phyloP scores from a whole-genome alignment of 1,140 invertebrate genomes.

The Euwallacea fornicatus region DNA sequence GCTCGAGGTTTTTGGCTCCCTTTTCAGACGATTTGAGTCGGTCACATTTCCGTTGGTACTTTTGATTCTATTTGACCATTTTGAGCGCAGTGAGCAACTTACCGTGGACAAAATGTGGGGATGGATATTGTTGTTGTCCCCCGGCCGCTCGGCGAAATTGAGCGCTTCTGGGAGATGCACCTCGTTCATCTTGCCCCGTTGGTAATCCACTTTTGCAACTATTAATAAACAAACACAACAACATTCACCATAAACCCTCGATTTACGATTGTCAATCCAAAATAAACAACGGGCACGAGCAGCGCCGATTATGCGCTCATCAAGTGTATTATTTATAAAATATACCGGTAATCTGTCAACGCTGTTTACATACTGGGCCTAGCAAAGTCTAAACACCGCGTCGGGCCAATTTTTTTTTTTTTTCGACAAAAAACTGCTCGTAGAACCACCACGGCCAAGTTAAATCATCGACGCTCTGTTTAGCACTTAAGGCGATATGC shows the following conservation, averaged over 20 bases:
- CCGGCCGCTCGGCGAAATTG: neutral
- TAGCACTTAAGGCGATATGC: conserved; percentile 1
- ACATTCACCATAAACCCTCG: neutral
- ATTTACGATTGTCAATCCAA: no score
- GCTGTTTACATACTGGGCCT: conserved; percentile 1
- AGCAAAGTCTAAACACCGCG: conserved; percentile 3
- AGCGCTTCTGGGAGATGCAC: neutral
- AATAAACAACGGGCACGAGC: neutral
- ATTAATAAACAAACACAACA: neutral
- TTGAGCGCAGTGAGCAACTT: neutral
- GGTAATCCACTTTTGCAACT: neutral
- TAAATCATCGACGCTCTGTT: no score
- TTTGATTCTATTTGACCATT: no score
- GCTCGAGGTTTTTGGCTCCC: no score
- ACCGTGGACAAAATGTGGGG: neutral
- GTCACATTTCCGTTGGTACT: no score
- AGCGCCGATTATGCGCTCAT: neutral
- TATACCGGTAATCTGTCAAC: neutral
- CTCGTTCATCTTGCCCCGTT: neutral
- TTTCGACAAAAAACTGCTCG: neutral
- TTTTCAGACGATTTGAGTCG: no score
- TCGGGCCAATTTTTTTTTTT: neutral
- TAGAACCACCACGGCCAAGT: no score
- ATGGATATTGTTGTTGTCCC: neutral
- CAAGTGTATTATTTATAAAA: conserved; percentile 1